Percentiles rank a stretch among this genome's conserved stretches.
phyloP scores from a whole-genome alignment of 1,140 invertebrate species.

The Lineus longissimus region DNA sequence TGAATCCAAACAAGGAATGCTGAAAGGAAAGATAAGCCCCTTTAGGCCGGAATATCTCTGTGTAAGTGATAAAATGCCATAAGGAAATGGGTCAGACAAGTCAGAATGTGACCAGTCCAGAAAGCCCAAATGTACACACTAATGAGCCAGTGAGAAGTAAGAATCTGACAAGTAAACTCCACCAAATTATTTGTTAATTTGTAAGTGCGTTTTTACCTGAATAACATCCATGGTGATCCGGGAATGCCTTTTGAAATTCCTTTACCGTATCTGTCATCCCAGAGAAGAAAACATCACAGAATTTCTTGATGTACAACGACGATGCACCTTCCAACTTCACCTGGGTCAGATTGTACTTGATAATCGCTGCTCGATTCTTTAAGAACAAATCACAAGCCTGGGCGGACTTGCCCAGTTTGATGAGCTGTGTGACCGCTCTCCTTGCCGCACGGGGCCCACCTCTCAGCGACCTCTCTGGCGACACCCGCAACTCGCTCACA shows the following conservation, averaged over 20 bases:
- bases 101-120: too few relatives aligned
- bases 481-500: slow-evolving; percentile 79
- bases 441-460: slow-evolving; percentile 86
- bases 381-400: slow-evolving; percentile 82
- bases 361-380: slow-evolving; percentile 74
- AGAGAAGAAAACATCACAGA: slow-evolving; percentile 82
- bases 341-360: slow-evolving; percentile 77
- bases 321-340: slow-evolving; percentile 85
- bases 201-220: too few relatives aligned
- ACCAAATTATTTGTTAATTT: too few relatives aligned
- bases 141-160: too few relatives aligned
- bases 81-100: too few relatives aligned
- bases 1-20: slow-evolving; percentile 89
- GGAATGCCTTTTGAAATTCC: slow-evolving; percentile 81
- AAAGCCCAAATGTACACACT: too few relatives aligned
- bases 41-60: too few relatives aligned
- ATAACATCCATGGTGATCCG: slow-evolving; percentile 61
- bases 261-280: slow-evolving; percentile 80
- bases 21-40: slow-evolving; percentile 52
- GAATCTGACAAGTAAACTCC: too few relatives aligned
- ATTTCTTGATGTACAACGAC: slow-evolving; percentile 76
- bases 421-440: slow-evolving; percentile 80
- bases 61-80: too few relatives aligned
- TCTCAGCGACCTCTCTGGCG: slow-evolving; percentile 73
- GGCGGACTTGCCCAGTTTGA: slow-evolving; percentile 71